Conservation (phyloP, 2,888 invertebrate species). For the Andrena bicolor region DNA sequence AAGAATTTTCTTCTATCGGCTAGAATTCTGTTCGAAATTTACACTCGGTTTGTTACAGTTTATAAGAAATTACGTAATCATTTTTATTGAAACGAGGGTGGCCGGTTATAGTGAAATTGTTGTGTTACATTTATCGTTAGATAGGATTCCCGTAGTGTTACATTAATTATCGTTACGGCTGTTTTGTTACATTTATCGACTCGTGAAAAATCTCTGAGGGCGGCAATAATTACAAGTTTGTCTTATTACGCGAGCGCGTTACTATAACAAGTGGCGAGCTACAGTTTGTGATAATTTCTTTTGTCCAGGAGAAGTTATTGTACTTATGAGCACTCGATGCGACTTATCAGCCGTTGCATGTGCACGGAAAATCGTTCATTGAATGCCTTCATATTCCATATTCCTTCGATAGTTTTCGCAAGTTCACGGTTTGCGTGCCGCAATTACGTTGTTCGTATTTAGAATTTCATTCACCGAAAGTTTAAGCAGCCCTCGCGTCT, state of each 20-base stretch:
- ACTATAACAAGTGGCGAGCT: neutral
- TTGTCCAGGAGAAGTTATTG: neutral
- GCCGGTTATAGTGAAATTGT: neutral
- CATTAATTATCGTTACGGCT: too few relatives aligned
- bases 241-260: neutral
- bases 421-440: neutral
- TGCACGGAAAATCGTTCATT: neutral
- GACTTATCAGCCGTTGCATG: neutral
- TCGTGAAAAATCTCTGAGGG: neutral
- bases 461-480: neutral
- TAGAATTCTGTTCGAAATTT: too few relatives aligned
- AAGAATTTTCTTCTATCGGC: too few relatives aligned
- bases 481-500: neutral
- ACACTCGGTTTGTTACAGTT: neutral
- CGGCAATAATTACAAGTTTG: conserved; percentile 4
- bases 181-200: conserved; percentile 10
- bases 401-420: neutral
- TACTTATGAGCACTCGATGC: neutral
- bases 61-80: neutral
- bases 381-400: too few relatives aligned
- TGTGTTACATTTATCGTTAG: too few relatives aligned
- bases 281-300: neutral
- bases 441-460: neutral
- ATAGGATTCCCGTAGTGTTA: too few relatives aligned
- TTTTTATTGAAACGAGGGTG: neutral